Evolutionary conservation across 92 coral and sea anemone species (phyloP).

Genomic region (Muricea muricata): DNA sequence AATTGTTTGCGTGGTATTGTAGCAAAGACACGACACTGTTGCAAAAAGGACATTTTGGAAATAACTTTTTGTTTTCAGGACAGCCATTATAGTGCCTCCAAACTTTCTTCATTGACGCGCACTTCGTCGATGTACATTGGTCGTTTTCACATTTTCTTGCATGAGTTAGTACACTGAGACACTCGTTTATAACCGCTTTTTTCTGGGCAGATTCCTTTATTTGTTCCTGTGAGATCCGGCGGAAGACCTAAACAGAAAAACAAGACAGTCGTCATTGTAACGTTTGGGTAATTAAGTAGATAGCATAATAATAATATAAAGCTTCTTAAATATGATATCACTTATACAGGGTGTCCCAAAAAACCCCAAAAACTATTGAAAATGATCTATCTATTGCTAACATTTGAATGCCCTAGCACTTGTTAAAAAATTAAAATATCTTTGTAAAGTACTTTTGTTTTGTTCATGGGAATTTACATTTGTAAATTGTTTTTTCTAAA

Average conservation of each 20-base stretch:
- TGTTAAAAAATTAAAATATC: too few relatives aligned
- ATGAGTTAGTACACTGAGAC: not conserved
- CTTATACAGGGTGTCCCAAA: too few relatives aligned
- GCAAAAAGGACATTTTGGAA: conserved; percentile 1
- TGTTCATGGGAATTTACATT: too few relatives aligned
- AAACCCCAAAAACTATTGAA: too few relatives aligned
- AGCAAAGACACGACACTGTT: not conserved
- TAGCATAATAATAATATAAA: not conserved
- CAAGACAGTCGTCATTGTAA: not conserved
- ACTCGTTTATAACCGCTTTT: not conserved
- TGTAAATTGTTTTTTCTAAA: too few relatives aligned
- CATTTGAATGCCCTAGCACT: too few relatives aligned
- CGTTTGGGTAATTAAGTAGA: not conserved
- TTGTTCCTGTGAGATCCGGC: conserved; percentile 3
- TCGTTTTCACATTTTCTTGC: not conserved
- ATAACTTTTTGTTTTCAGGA: not conserved
- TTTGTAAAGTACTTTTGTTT: too few relatives aligned
- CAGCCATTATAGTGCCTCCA: conserved; percentile 20
- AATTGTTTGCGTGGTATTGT: not conserved
- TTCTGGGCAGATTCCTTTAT: not conserved
- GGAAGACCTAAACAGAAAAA: not conserved
- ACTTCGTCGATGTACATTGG: not conserved
- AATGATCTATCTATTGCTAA: too few relatives aligned
- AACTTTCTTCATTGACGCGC: conserved; percentile 7
- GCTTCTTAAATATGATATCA: too few relatives aligned